Conservation (phyloP, 2,888 invertebrate species). For the Pilophorus perplexus region DNA sequence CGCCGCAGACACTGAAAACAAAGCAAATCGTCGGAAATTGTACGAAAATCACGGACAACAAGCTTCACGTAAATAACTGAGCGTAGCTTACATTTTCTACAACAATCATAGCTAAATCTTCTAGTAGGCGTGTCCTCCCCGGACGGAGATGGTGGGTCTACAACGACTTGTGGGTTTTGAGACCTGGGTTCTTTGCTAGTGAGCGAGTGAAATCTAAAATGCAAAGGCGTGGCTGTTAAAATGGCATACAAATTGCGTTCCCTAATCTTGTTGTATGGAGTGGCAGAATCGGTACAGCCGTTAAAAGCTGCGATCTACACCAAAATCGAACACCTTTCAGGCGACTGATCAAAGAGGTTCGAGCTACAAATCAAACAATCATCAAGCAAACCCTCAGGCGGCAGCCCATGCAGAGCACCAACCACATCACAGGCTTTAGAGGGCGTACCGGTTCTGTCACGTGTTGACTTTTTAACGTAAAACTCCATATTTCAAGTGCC, state of each 20-base stretch:
- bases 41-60: background rate
- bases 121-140: constrained; percentile 47
- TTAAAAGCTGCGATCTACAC: no score
- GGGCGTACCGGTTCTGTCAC: no score
- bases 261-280: background rate
- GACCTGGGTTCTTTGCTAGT: constrained; percentile 43
- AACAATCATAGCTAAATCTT: constrained; percentile 52
- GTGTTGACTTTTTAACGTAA: no score
- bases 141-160: constrained; percentile 70
- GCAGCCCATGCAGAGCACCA: no score
- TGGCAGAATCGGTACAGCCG: no score
- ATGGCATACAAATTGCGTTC: background rate
- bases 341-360: no score
- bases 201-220: constrained; percentile 44
- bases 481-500: no score
- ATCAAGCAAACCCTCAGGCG: no score
- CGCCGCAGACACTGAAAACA: constrained; percentile 53
- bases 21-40: background rate
- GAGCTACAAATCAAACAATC: no score
- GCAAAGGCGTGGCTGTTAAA: constrained; percentile 30
- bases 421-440: no score
- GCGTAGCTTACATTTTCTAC: constrained; percentile 53
- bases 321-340: no score
- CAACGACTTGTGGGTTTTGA: constrained; percentile 57
- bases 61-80: constrained; percentile 1